These are phyloP conservation scores for Tipula helvola DNA, from an alignment of 2,888 invertebrate genomes.

Conservation along the genomic window DNA sequence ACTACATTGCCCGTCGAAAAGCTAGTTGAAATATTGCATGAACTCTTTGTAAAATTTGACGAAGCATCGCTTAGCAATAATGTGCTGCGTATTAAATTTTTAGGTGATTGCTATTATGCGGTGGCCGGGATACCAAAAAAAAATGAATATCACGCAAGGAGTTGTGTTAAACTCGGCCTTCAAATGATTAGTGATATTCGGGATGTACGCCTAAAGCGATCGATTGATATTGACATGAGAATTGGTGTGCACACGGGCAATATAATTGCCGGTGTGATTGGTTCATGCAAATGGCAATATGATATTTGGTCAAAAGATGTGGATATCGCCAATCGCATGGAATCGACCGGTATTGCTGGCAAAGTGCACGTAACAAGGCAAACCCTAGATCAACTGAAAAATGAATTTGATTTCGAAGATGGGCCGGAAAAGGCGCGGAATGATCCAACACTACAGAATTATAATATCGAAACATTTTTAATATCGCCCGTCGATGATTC, in stretches of 20 bases:
- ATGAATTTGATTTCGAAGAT: constrained; percentile 57
- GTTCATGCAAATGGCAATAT: constrained; percentile 89
- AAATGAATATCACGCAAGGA: constrained; percentile 70
- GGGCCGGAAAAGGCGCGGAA: constrained; percentile 55
- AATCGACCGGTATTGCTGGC: constrained; percentile 82
- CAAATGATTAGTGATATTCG: constrained; percentile 87
- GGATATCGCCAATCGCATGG: constrained; percentile 89
- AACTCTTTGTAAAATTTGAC: constrained; percentile 84
- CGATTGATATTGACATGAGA: constrained; percentile 85
- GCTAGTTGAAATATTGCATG: constrained; percentile 77
- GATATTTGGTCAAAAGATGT: constrained; percentile 94
- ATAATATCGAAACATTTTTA: constrained; percentile 68
- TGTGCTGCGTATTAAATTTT: constrained; percentile 77
- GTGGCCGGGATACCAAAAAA: constrained; percentile 76
- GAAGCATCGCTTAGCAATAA: constrained; percentile 69
- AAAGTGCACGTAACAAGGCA: constrained; percentile 76
- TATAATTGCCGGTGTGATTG: constrained; percentile 83
- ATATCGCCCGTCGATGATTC: constrained; percentile 42
- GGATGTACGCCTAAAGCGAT: constrained; percentile 64
- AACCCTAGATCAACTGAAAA: constrained; percentile 59
- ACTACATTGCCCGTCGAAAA: constrained; percentile 67
- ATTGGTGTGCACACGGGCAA: constrained; percentile 91
- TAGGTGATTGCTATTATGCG: constrained; percentile 91
- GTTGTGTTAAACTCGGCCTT: constrained; percentile 80
- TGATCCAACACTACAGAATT: constrained; percentile 56